Evolutionary conservation across 2,797 vertebrate species (phyloP), one percentile per base, ranked within the genome.

Genomic region (Vespertilio murinus): DNA sequence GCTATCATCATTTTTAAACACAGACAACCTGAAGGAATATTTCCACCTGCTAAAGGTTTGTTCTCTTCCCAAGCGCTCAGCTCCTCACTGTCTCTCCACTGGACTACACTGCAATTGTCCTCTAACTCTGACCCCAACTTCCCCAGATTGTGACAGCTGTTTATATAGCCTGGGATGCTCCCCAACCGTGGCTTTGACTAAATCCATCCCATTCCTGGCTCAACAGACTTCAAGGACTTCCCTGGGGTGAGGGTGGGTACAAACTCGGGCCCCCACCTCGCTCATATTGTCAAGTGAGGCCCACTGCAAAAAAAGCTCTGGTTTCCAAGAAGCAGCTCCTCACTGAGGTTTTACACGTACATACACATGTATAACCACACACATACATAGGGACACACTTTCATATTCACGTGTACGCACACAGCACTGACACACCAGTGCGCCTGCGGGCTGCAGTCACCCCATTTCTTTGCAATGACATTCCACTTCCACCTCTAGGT

Each of bases 1-100:
- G 12, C 56, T 30, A 7, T 14, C 42, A 35, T 70, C 1, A 65
- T 49, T 54, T 33, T 25, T 74, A 54, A 42, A 33, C 70, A 79
- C 82, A 94, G 67, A 86, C 45, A 67, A 83, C 40, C 65, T 71
- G 18, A 87, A 88, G 35, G 61, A 91, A 71, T 54, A 95, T 75
- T 67, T 91, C 92, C 40, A 73, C 25, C 42, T 56, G 38, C 2
- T 10, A 3, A 23, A 74, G 25, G 81, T 92, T 61, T 1, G 0
- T 67, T 86, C 80, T 77, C 42, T 90, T 93, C 40, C 83, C 61
- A 85, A 77, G n/a, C 73, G 23, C 35, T 90, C 65, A 54, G 40
- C 52, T 22, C 18, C 8, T 81, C 38, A 25, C 23, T 5, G 70
- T 56, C 64, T 93, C 77, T 88, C 10, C 73, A 30, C 17, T 33